Evolutionary conservation across 2,113 vertebrate genomes (phyloP).

Genomic region (Alouatta palliata): DNA sequence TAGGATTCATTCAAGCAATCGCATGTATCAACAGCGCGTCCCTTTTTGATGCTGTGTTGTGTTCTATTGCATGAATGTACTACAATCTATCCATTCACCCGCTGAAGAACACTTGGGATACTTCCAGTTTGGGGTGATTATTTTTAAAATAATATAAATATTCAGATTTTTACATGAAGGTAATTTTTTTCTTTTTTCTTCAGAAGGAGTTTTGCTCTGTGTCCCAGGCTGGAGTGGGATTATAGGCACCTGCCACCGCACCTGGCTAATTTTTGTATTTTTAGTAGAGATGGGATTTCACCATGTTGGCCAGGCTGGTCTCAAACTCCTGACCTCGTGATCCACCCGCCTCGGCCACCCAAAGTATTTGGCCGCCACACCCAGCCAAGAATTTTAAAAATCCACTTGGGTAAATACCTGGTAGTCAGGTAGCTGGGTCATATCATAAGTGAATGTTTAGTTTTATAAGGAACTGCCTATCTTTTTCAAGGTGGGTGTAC

Average conservation of each 20-base stretch:
- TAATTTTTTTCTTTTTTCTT: too few species aligned
- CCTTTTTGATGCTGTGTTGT: background rate
- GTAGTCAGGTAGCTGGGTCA: background rate
- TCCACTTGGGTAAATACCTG: background rate
- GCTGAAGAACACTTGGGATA: too few species aligned
- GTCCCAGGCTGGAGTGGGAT: too few species aligned
- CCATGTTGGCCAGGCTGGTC: too few species aligned
- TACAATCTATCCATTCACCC: background rate
- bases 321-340: too few species aligned
- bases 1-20: background rate
- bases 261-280: too few species aligned
- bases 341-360: too few species aligned
- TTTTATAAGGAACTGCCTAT: background rate
- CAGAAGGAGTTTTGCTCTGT: too few species aligned
- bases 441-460: background rate
- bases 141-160: background rate
- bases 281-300: too few species aligned
- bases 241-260: too few species aligned
- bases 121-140: background rate
- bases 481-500: background rate
- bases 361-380: too few species aligned
- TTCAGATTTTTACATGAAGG: background rate
- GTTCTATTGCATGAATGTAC: background rate
- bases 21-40: fast-evolving
- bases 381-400: background rate